These are phyloP conservation scores for Athalia rosae DNA, from an alignment of 2,888 invertebrate genomes.

Conservation along the genomic window DNA sequence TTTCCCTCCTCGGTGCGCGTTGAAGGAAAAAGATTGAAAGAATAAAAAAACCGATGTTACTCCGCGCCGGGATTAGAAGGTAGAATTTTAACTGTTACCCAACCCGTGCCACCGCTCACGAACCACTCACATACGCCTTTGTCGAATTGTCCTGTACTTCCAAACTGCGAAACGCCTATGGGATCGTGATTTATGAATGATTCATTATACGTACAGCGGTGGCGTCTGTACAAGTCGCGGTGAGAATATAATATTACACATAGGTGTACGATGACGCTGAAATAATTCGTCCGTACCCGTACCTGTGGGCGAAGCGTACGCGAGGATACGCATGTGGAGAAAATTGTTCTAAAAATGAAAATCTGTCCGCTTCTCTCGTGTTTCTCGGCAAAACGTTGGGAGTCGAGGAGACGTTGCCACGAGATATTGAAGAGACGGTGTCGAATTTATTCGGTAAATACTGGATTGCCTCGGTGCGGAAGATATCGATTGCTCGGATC, in stretches of 20 bases:
- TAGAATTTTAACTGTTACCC: conserved; percentile 26
- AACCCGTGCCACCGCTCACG: not conserved
- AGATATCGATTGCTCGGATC: too few relatives aligned
- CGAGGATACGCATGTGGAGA: too few relatives aligned
- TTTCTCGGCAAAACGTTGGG: too few relatives aligned
- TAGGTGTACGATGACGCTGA: not conserved
- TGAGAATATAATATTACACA: not conserved
- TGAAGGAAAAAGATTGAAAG: too few relatives aligned
- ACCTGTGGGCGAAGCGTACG: too few relatives aligned
- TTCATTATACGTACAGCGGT: conserved; percentile 18
- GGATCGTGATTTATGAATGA: conserved; percentile 31
- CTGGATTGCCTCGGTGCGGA: too few relatives aligned
- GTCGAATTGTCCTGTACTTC: not conserved
- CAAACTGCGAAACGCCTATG: not conserved
- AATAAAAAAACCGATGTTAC: not conserved
- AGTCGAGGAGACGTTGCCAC: too few relatives aligned
- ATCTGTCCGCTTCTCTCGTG: too few relatives aligned
- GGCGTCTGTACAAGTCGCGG: not conserved
- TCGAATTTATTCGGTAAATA: too few relatives aligned
- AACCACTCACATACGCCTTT: conserved; percentile 17
- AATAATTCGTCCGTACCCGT: too few relatives aligned
- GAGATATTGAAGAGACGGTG: too few relatives aligned
- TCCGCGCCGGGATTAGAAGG: not conserved
- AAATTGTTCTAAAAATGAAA: too few relatives aligned
- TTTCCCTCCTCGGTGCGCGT: not conserved